Percentiles rank a stretch among this genome's conserved stretches.
phyloP scores from a whole-genome alignment of 2,797 vertebrate species.

The Potorous gilbertii region DNA sequence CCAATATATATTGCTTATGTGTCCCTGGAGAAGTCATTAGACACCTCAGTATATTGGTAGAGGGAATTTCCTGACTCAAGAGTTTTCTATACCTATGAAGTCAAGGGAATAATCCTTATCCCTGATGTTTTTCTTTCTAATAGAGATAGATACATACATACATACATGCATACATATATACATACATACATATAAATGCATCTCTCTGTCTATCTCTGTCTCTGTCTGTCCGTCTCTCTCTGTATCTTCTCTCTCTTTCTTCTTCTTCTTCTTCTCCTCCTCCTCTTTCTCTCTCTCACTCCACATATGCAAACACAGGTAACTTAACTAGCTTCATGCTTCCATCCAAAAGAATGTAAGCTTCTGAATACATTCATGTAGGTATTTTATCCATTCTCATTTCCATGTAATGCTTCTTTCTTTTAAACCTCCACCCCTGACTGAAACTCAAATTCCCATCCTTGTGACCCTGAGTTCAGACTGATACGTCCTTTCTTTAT shows the following conservation, averaged over 20 bases:
- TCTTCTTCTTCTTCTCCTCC: accelerated
- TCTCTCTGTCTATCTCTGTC: not conserved
- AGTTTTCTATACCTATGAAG: not conserved
- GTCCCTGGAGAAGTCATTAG: not conserved
- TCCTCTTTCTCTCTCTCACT: too few relatives aligned
- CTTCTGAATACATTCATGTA: not conserved
- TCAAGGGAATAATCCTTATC: not conserved
- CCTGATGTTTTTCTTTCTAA: not conserved
- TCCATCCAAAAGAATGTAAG: not conserved
- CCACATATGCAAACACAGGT: not conserved
- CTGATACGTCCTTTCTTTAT: not conserved
- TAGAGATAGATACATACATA: not conserved
- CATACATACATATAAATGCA: not conserved
- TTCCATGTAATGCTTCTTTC: not conserved
- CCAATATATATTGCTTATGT: not conserved
- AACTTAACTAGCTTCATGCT: not conserved
- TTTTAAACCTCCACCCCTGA: not conserved
- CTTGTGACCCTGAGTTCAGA: not conserved
- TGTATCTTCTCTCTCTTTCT: not conserved
- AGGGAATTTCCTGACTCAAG: not conserved
- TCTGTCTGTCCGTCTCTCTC: not conserved
- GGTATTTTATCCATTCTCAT: not conserved
- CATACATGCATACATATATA: not conserved
- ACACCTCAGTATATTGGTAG: not conserved
- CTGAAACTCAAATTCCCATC: not conserved